phyloP scores from a whole-genome alignment of 2,888 invertebrate genomes.

The Cecidostiba fungosa region DNA sequence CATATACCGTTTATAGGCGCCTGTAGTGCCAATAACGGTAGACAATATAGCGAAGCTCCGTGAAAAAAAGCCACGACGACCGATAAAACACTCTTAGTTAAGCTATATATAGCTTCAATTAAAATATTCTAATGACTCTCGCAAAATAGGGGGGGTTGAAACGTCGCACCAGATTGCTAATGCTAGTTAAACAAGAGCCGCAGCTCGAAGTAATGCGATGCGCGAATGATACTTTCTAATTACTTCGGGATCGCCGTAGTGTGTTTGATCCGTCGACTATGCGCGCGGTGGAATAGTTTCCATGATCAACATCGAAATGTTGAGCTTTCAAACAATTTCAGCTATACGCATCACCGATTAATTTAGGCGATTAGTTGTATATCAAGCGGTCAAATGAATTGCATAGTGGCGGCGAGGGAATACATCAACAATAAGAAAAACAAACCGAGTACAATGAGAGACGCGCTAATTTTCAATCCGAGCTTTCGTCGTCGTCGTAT shows the following conservation, averaged over 20 bases:
- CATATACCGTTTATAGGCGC: no score
- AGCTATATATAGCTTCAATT: not conserved
- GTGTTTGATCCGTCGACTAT: not conserved
- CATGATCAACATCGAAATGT: not conserved
- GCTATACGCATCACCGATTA: no score
- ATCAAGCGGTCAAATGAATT: not conserved
- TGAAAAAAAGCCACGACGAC: no score
- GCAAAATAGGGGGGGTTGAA: not conserved
- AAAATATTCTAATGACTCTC: not conserved
- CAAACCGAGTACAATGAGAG: no score
- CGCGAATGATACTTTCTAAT: not conserved
- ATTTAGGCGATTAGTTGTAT: not conserved
- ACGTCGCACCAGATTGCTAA: not conserved
- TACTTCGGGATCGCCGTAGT: not conserved
- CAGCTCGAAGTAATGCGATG: not conserved
- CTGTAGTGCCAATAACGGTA: no score
- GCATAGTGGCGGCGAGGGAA: not conserved
- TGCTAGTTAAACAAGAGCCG: slow-evolving; percentile 5
- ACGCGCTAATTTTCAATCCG: not conserved
- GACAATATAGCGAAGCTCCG: not conserved
- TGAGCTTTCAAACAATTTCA: not conserved
- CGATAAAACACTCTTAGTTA: no score
- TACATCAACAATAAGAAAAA: no score
- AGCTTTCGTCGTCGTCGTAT: not conserved
- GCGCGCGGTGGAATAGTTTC: not conserved